These are phyloP conservation scores for Crossaster papposus DNA, from an alignment of 53 echinoderm and acorn worm species.

Conservation along the genomic window DNA sequence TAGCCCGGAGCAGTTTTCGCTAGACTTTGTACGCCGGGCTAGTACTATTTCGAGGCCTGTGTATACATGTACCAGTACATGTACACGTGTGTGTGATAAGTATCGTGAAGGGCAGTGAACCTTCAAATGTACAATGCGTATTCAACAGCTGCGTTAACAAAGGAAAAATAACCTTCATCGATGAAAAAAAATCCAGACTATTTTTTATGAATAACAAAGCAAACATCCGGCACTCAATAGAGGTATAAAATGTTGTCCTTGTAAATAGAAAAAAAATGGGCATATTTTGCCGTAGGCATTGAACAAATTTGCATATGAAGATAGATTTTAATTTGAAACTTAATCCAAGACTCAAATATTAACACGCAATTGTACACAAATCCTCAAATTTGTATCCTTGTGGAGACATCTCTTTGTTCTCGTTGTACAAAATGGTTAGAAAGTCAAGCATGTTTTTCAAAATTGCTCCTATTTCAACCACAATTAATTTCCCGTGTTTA, in stretches of 20 bases:
- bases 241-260: background rate
- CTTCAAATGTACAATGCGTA: background rate
- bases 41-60: too few species aligned
- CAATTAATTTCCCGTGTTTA: too few species aligned
- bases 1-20: too few species aligned
- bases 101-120: background rate
- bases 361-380: too few species aligned
- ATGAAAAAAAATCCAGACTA: background rate
- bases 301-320: background rate
- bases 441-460: too few species aligned
- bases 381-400: too few species aligned
- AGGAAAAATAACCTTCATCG: background rate
- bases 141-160: background rate
- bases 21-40: too few species aligned
- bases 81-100: background rate
- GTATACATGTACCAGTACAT: background rate
- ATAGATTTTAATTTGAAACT: too few species aligned
- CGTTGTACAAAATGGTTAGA: too few species aligned
- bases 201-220: background rate
- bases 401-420: too few species aligned
- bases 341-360: too few species aligned
- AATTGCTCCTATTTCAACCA: too few species aligned
- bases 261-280: background rate
- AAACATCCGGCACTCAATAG: background rate
- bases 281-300: background rate